A percentile compares a stretch with the other conserved stretches of the same genome.
Conservation (phyloP, 2,797 vertebrate genomes). For the Hydrocynus forskahlii region DNA sequence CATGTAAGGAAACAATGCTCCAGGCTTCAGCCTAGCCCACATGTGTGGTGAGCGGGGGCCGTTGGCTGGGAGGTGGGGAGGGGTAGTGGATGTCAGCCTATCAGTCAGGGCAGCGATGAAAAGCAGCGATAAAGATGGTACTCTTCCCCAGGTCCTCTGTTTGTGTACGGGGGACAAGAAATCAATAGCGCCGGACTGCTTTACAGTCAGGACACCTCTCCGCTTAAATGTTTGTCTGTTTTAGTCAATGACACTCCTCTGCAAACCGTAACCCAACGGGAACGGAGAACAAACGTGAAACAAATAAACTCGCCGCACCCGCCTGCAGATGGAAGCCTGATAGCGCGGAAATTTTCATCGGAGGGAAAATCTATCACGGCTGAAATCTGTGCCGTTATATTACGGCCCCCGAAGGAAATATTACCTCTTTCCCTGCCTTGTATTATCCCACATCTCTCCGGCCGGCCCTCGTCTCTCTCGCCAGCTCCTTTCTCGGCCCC, state of each 20-base stretch:
- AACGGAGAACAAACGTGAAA: constrained; percentile 75
- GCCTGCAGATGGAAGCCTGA: constrained; percentile 74
- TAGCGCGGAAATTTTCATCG: constrained; percentile 72
- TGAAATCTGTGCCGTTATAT: constrained; percentile 74
- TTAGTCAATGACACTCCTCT: constrained; percentile 81
- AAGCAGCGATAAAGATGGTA: constrained; percentile 76
- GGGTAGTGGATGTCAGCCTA: constrained; percentile 57
- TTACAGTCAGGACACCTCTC: constrained; percentile 77
- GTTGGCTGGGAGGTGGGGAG: constrained; percentile 61
- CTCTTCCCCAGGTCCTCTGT: constrained; percentile 71
- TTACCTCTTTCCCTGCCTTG: constrained; percentile 69
- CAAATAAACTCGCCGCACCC: constrained; percentile 75
- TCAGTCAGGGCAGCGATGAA: constrained; percentile 74
- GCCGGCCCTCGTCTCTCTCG: constrained; percentile 57
- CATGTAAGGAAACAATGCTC: constrained; percentile 6
- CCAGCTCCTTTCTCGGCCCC: constrained; percentile 56
- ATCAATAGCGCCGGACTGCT: constrained; percentile 78
- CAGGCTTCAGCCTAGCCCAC: constrained; percentile 58
- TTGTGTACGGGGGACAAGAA: constrained; percentile 79
- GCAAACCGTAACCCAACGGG: constrained; percentile 76
- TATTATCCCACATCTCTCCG: constrained; percentile 75
- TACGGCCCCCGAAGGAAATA: constrained; percentile 74
- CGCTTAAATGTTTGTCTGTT: constrained; percentile 83
- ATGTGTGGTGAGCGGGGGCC: constrained; percentile 66
- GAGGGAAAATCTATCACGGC: constrained; percentile 73